phyloP scores from a whole-genome alignment of 2,888 invertebrate genomes.

The Standfussiana lucernea region DNA sequence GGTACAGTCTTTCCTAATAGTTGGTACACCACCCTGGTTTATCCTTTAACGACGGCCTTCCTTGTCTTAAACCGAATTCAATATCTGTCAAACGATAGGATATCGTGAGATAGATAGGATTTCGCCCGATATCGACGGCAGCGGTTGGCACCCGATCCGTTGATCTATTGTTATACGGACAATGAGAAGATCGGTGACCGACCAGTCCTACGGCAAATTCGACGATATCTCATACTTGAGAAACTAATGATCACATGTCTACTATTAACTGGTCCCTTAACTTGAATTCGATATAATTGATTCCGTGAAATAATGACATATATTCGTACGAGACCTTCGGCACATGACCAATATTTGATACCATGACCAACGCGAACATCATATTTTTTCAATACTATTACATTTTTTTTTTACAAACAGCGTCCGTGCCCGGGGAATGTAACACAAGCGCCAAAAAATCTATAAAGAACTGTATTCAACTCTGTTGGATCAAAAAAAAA shows the following conservation, averaged over 20 bases:
- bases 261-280: background rate
- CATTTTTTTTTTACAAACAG: background rate
- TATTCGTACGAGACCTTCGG: background rate
- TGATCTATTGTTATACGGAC: slow-evolving; percentile 51
- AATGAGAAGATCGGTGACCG: slow-evolving; percentile 38
- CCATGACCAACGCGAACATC: background rate
- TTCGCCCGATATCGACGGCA: slow-evolving; percentile 7
- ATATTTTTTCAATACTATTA: background rate
- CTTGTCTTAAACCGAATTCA: slow-evolving; percentile 23
- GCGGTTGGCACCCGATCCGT: slow-evolving; percentile 22
- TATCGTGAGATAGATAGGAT: slow-evolving; percentile 17
- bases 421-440: background rate
- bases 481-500: background rate
- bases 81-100: slow-evolving; percentile 19
- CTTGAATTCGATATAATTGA: background rate
- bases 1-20: background rate
- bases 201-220: slow-evolving; percentile 26
- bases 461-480: background rate
- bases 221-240: slow-evolving; percentile 8
- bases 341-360: background rate
- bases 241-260: background rate
- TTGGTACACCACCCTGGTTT: background rate
- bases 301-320: background rate
- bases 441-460: background rate
- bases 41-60: slow-evolving; percentile 9